Percentiles rank a stretch among this genome's conserved stretches.
Evolutionary conservation across 2,113 vertebrate species (phyloP).

Genomic region (Isurus oxyrinchus): DNA sequence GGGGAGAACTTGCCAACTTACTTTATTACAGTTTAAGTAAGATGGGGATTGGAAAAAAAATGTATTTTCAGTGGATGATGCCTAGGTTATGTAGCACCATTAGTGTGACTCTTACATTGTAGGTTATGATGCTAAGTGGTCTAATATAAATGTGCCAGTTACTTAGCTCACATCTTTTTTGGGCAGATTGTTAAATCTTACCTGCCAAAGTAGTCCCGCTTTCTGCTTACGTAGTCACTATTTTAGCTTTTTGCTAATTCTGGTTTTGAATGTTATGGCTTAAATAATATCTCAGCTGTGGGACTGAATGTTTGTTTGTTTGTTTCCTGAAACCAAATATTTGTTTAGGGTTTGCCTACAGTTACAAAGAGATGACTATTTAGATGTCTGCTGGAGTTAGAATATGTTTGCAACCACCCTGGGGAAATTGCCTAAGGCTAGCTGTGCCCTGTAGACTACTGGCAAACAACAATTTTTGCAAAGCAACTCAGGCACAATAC

Average conservation of each 20-base stretch:
- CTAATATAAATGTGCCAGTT: neutral
- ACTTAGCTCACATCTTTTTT: neutral
- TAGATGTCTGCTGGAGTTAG: neutral
- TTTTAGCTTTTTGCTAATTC: neutral
- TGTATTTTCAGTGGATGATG: neutral
- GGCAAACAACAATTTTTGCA: neutral
- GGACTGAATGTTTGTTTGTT: constrained; percentile 13
- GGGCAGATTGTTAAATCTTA: neutral
- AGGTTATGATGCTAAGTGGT: neutral
- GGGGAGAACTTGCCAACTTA: neutral
- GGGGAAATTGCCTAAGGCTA: neutral
- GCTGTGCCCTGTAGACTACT: neutral
- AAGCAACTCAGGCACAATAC: neutral
- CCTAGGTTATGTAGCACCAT: neutral
- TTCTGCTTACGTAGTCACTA: too few species aligned
- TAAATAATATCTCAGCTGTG: neutral
- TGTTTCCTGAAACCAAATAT: neutral
- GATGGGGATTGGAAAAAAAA: neutral
- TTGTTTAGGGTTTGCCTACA: constrained; percentile 9
- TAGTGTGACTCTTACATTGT: neutral
- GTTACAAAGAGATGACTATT: constrained; percentile 11
- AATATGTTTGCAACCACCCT: neutral
- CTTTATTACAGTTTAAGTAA: neutral
- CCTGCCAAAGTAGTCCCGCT: neutral
- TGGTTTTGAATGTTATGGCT: neutral